Percentiles rank a stretch among this genome's conserved stretches.
Conservation (phyloP, 1,140 invertebrate species). For the Drosophila novamexicana region DNA sequence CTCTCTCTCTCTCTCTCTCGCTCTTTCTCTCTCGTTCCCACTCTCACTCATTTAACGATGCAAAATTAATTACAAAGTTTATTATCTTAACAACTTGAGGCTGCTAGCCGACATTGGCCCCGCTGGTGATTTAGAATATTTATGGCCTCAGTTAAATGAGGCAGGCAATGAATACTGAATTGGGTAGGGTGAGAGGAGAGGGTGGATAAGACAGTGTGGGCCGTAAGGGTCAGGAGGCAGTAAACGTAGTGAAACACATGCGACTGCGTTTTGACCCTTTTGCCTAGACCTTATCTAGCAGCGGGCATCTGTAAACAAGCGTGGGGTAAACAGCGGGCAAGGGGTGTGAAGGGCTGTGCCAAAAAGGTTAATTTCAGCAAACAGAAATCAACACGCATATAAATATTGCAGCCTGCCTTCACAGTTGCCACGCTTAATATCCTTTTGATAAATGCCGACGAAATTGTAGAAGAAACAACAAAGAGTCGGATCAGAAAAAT, state of each 20-base stretch:
- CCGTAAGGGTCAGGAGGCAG: conserved; percentile 26
- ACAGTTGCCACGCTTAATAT: conserved; percentile 24
- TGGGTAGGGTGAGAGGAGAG: conserved; percentile 2
- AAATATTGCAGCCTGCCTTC: conserved; percentile 66
- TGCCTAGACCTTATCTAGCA: conserved; percentile 56
- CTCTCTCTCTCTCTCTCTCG: neutral
- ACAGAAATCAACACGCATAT: conserved; percentile 82
- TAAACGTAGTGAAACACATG: conserved; percentile 29
- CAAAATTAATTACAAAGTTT: conserved; percentile 82
- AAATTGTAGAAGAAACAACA: conserved; percentile 52
- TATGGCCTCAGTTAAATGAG: conserved; percentile 77
- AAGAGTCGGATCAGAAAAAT: neutral
- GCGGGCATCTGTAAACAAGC: conserved; percentile 53
- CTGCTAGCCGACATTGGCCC: conserved; percentile 49
- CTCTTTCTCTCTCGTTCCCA: neutral
- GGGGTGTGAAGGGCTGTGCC: conserved; percentile 15
- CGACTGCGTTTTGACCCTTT: conserved; percentile 69
- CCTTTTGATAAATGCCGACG: conserved; percentile 70
- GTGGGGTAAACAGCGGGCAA: neutral
- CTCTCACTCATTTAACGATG: conserved; percentile 68
- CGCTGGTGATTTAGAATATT: conserved; percentile 78
- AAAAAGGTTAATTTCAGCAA: conserved; percentile 78
- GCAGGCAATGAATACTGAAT: conserved; percentile 47
- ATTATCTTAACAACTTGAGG: conserved; percentile 77
- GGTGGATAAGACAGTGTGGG: neutral